A percentile compares a stretch with the other conserved stretches of the same genome.
Evolutionary conservation across 2,797 vertebrate genomes (phyloP).

Genomic region (Argya squamiceps): DNA sequence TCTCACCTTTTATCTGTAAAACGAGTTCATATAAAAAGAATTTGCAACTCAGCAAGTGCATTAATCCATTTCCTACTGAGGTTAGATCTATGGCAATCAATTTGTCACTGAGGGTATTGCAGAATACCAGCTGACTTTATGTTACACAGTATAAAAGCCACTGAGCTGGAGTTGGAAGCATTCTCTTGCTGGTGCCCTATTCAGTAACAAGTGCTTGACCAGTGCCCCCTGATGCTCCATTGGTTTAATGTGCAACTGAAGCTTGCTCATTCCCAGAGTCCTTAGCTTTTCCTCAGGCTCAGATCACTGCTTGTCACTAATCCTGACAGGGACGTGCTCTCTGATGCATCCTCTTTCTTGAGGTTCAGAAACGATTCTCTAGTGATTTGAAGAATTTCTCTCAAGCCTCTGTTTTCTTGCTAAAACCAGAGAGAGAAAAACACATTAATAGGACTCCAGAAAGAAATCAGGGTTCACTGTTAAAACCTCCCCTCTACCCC

Average conservation of each 20-base stretch:
- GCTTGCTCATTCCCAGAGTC: not conserved
- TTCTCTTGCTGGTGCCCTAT: constrained; percentile 52
- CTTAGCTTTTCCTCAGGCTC: constrained; percentile 91
- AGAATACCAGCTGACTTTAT: constrained; percentile 3
- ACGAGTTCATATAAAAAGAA: constrained; percentile 34
- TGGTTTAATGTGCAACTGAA: constrained; percentile 21
- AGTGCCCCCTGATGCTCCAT: constrained; percentile 46
- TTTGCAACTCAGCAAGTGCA: not conserved
- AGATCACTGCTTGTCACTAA: constrained; percentile 87
- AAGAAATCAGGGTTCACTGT: not conserved
- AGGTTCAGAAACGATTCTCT: constrained; percentile 92
- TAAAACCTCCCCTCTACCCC: not conserved
- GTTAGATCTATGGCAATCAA: constrained; percentile 34
- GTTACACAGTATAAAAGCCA: constrained; percentile 13
- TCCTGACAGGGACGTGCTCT: constrained; percentile 88
- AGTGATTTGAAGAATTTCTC: constrained; percentile 96
- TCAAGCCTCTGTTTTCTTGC: constrained; percentile 93
- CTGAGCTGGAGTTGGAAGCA: not conserved
- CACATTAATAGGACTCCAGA: not conserved
- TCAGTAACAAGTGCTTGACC: constrained; percentile 55
- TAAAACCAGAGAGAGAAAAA: constrained; percentile 68
- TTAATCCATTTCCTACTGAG: constrained; percentile 15
- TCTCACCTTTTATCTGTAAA: constrained; percentile 1
- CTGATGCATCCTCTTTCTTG: constrained; percentile 86
- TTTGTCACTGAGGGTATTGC: not conserved